Percentiles rank a stretch among this genome's conserved stretches.
phyloP scores from a whole-genome alignment of 2,113 vertebrate genomes.

The Abramis brama region DNA sequence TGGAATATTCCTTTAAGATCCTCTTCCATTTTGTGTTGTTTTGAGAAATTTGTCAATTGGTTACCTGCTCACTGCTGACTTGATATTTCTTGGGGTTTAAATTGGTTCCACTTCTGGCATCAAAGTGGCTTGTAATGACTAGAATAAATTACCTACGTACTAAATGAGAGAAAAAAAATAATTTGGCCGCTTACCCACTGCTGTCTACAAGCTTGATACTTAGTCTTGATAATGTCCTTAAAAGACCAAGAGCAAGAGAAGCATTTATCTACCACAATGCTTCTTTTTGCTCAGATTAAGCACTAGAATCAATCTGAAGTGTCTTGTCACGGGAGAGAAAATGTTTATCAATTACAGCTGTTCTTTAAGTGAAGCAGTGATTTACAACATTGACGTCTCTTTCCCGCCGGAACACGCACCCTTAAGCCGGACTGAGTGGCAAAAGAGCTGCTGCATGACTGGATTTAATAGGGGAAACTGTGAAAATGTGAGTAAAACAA shows the following conservation, averaged over 20 bases:
- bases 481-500: too few relatives aligned
- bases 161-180: not conserved
- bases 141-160: conserved; percentile 2
- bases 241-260: conserved; percentile 31
- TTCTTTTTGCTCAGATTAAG: conserved; percentile 15
- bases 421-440: too few relatives aligned
- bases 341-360: conserved; percentile 18
- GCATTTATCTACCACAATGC: not conserved
- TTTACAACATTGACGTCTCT: not conserved
- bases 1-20: not conserved
- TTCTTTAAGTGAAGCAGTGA: conserved; percentile 3
- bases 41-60: not conserved
- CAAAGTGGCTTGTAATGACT: conserved; percentile 7
- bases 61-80: not conserved
- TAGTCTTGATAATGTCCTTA: conserved; percentile 20
- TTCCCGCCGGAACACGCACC: too few relatives aligned
- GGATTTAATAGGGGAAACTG: too few relatives aligned
- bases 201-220: conserved; percentile 33
- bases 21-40: not conserved
- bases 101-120: not conserved
- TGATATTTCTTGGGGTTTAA: conserved; percentile 16
- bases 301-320: not conserved
- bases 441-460: too few relatives aligned
- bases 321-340: conserved; percentile 7
- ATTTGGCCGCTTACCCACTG: conserved; percentile 44